Base-by-base conservation (phyloP, 2,888 invertebrate genomes). In the Eudiplozoon nipponicum region DNA sequence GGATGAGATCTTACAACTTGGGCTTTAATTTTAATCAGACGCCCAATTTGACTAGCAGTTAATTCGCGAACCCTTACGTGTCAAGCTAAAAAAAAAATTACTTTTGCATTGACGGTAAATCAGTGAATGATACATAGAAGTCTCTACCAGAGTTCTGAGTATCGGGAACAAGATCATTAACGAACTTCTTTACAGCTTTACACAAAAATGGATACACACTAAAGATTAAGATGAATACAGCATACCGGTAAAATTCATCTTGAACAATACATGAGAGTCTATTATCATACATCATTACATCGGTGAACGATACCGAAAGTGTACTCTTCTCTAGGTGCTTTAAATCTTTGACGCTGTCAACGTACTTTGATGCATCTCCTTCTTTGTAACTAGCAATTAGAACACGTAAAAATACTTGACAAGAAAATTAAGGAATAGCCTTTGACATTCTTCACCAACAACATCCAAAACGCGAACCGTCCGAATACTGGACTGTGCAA, bases 1-100 rank as follows among this genome's bases (percentile, higher is more conserved):
- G 90, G 86, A 63, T 94, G 90, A 1, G 94, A 94, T 46, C 94
- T 67, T 2, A 86, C 81, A 34, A 94, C 64, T 50, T 67, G 65
- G 11, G 80, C 86, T 5, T 78, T 76, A 50, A 94, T 86, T 51
- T 78, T 69, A 39, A 86, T 70, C 33, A 94, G 63, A 0, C 77
- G 75, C 1, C 90, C 90, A 49, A 94, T 74, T 49, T 34, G 28
- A 19, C 21, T 17, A n/a, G 31, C 34, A 17, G 19, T 33, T 26
- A 42, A 33, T 7, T 42, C 39, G 4, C 42, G 22, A 15, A 42
- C 18, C 22, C 41, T 40, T 13, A 9, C 21, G 5, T 13, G 18
- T 4, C 11, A 26, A 26, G 26, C 7, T 26, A 26, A 11, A 26
- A 18, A 35, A 19, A 19, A 5, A 35, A 18, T 38, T 13, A 38